Evolutionary conservation across 2,888 invertebrate genomes (phyloP).

Genomic region (Diplolepis rosae): DNA sequence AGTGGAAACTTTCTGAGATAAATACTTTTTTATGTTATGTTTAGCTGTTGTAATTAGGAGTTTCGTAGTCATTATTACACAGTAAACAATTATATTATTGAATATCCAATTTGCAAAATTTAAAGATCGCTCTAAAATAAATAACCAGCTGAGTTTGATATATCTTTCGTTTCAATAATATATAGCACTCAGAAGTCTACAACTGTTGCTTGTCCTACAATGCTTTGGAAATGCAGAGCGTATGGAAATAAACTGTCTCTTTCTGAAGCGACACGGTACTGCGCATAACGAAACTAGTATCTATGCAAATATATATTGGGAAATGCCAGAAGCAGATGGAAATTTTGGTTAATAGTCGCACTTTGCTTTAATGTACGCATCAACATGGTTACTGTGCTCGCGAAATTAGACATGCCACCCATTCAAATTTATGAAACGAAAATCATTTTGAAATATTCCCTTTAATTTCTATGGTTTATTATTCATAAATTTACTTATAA

Average conservation of each 20-base stretch:
- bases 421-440: not conserved
- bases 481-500: conserved; percentile 12
- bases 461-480: not conserved
- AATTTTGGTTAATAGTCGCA: conserved; percentile 49
- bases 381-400: conserved; percentile 36
- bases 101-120: too few relatives aligned
- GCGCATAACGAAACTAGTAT: conserved; percentile 44
- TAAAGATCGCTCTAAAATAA: too few relatives aligned
- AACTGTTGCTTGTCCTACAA: not conserved
- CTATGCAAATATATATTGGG: conserved; percentile 42
- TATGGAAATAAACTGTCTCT: conserved; percentile 47
- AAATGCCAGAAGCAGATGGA: conserved; percentile 45
- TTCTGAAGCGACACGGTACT: conserved; percentile 41
- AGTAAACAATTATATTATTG: too few relatives aligned
- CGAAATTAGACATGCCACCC: not conserved
- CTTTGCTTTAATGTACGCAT: conserved; percentile 44
- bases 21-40: not conserved
- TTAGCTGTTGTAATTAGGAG: too few relatives aligned
- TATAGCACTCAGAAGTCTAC: not conserved
- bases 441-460: conserved; percentile 31
- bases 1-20: not conserved
- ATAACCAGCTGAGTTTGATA: not conserved
- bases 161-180: not conserved
- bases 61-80: too few relatives aligned
- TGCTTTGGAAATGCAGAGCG: not conserved